Base-by-base conservation (phyloP, 2,888 invertebrate species). In the Noctuana brunneofusca region DNA sequence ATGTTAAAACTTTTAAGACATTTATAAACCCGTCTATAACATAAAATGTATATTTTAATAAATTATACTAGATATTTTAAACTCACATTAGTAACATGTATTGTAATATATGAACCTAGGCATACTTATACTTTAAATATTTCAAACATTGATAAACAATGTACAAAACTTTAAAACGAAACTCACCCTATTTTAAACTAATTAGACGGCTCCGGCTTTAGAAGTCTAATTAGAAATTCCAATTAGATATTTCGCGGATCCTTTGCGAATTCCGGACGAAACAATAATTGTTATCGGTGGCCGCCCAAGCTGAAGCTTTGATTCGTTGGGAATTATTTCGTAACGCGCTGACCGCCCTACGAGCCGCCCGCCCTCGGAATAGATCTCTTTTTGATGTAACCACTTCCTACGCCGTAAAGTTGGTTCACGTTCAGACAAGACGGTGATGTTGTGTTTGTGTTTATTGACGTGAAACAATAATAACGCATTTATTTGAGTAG, bases 181-280 rank as follows among this genome's bases (percentile, higher is more conserved):
- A 63, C 68, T 76, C 75, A 73, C 71, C 75, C 76, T 76, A 81
- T 79, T 71, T 74, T 72, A 84, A 86, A 84, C 87, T 86, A 87
- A 89, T 89, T 87, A 87, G 84, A 65, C 68, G 66, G 68, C 70
- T 66, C 71, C 64, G 62, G 75, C 74, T 75, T 80, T 72, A 74
- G 74, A 76, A 79, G 77, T 84, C 84, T 88, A 88, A 89, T 89
- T 88, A 86, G 80, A 87, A 87, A 89, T 90, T 89, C 90, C 89
- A 89, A 88, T 89, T 88, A 87, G 86, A 88, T 88, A 86, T 89
- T 87, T 83, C 78, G 78, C 76, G 77, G 75, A 78, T 78, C 81
- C 81, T 80, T 75, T 73, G 64, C 66, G 72, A 78, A 86, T 84
- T 82, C 82, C 80, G 80, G 80, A 83, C 82, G 80, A 81, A 83